Percentiles rank a stretch among this genome's conserved stretches.
Evolutionary conservation across 1,140 invertebrate genomes (phyloP).

Genomic region (Lanistes nyassanus): DNA sequence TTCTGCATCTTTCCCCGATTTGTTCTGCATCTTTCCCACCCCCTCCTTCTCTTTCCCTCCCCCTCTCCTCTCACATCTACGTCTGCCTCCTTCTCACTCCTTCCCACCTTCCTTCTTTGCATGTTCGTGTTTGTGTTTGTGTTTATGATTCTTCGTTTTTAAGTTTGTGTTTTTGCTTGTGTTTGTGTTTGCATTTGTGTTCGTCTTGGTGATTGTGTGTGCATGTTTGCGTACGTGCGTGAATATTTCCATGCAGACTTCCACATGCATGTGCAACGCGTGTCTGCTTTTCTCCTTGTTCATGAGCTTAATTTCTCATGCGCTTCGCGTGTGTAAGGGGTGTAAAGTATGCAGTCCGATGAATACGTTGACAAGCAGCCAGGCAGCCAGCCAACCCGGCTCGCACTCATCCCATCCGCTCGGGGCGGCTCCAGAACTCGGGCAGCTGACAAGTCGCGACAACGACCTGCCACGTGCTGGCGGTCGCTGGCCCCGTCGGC

Average conservation of each 20-base stretch:
- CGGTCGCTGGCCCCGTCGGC: no score
- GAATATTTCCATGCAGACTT: neutral
- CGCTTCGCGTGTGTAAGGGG: neutral
- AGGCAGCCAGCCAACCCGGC: no score
- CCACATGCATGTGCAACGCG: neutral
- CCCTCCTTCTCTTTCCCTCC: neutral
- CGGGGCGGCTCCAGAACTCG: no score
- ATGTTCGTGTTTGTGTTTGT: neutral
- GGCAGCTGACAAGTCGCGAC: no score
- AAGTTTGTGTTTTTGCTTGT: neutral
- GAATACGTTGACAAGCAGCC: neutral
- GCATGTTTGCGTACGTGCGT: constrained; percentile 3
- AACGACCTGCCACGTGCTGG: no score
- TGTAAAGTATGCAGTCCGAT: neutral
- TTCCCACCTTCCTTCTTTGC: neutral
- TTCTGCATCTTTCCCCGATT: neutral
- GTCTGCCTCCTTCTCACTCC: neutral
- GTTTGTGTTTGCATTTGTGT: neutral
- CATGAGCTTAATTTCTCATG: neutral
- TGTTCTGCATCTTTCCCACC: neutral
- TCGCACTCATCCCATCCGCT: no score
- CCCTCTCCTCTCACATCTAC: neutral
- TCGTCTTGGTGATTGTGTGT: neutral
- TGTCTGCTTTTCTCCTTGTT: neutral
- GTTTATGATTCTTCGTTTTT: neutral